Base-by-base conservation (phyloP, 2,797 vertebrate species). In the Spea hammondii region DNA sequence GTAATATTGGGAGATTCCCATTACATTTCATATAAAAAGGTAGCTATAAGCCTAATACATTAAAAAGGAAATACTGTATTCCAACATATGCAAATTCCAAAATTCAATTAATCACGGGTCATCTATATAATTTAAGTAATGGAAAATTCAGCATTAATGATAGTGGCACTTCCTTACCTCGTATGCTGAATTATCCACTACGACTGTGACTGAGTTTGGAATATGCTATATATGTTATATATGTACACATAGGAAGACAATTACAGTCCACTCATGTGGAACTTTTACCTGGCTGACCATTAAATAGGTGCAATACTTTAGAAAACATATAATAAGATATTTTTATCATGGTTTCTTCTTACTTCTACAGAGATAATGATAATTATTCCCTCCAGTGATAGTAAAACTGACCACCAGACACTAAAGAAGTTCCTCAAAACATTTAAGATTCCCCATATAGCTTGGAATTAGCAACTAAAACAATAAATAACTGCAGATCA, bases 191-290 rank as follows among this genome's bases (percentile, higher is more conserved):
- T 17, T 32, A 57, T 10, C 11, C 10, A 12, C 5, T 57, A 57
- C 55, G 9, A 57, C n/a, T 13, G 5, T 57, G 12, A 57, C 5
- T 57, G 14, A 32, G 7, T 17, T 62, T 62, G 5, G 14, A 62
- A 62, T 6, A n/a, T 17, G n/a, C n/a, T 17, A 57, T 4, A 10
- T 57, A 62, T n/a, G n/a, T n/a, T n/a, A 47, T 1, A 32, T 62
- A 62, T 64, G 13, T 64, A 71, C 49, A 62, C 65, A 57, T 73
- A 82, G 79, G 79, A 82, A 82, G 79, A 82, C 79, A 67, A 72
- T 68, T 53, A 81, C 51, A 72, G 69, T 73, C 79, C 79, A 77
- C 68, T 62, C 55, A 47, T 51, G 79, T 82, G 74, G 64, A 69
- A 50, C 67, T 67, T 70, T 73, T 77, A 73, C 64, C 75, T 73